Percentiles rank a stretch among this genome's conserved stretches.
These are phyloP conservation scores for Paedocypris micromegethes DNA, from an alignment of 2,797 vertebrate species.

Conservation along the genomic window DNA sequence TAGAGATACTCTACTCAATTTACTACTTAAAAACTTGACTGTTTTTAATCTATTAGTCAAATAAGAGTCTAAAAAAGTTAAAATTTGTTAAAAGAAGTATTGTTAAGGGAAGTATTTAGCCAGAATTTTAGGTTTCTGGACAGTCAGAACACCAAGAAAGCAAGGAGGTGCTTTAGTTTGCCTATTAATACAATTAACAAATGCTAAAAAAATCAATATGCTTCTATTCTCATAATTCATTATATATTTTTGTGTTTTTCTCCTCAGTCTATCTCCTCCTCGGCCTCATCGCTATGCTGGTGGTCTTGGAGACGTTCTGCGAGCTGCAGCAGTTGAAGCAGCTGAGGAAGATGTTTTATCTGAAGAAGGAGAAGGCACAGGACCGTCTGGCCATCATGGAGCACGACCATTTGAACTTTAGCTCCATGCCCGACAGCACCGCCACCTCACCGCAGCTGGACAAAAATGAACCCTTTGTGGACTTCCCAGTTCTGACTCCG, in stretches of 20 bases:
- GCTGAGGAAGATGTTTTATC: constrained; percentile 91
- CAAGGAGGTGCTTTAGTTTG: no score
- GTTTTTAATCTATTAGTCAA: no score
- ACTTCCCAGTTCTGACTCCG: constrained; percentile 52
- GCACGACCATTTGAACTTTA: constrained; percentile 90
- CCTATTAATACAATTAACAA: no score
- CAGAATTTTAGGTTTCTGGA: no score
- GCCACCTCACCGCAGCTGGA: constrained; percentile 64
- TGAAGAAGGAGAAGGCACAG: constrained; percentile 89
- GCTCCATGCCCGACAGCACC: constrained; percentile 75
- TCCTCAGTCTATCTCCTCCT: constrained; percentile 84
- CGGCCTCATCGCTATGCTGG: constrained; percentile 90
- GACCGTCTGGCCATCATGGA: constrained; percentile 86
- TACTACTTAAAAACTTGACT: no score
- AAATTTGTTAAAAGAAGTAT: no score
- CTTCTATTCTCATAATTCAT: neutral
- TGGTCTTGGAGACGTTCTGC: constrained; percentile 95
- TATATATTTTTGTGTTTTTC: constrained; percentile 7
- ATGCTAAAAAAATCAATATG: neutral
- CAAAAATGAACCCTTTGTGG: constrained; percentile 76
- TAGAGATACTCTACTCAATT: no score
- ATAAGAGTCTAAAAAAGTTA: no score
- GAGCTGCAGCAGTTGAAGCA: constrained; percentile 93
- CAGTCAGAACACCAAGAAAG: no score
- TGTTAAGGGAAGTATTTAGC: no score